phyloP scores from a whole-genome alignment of 53 echinoderm and acorn worm species.

The Patiria pectinifera region DNA sequence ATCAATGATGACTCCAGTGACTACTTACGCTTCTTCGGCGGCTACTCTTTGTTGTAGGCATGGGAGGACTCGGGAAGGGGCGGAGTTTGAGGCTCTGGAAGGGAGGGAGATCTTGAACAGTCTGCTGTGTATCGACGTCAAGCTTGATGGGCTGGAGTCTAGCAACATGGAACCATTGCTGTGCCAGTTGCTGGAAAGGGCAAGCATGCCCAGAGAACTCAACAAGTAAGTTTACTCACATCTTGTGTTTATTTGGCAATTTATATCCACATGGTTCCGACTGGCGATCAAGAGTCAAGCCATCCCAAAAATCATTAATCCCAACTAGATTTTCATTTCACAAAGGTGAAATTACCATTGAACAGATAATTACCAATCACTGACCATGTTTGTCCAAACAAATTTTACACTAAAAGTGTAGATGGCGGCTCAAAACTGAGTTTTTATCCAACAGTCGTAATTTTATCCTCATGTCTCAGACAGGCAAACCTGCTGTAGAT shows the following conservation, averaged over 20 bases:
- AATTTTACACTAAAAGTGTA: no score
- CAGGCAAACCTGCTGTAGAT: no score
- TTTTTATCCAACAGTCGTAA: no score
- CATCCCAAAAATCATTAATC: neutral
- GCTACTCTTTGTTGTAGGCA: slow-evolving; percentile 73
- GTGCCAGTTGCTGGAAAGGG: slow-evolving; percentile 88
- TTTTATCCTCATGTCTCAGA: no score
- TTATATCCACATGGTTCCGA: no score
- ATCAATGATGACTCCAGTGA: slow-evolving; percentile 93
- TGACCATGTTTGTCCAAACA: no score
- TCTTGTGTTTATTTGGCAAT: neutral
- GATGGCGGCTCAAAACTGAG: no score
- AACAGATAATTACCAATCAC: no score
- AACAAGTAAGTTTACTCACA: slow-evolving; percentile 73
- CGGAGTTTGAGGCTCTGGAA: slow-evolving; percentile 28
- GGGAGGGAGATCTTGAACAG: slow-evolving; percentile 75
- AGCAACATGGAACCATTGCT: slow-evolving; percentile 88
- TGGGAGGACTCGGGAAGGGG: slow-evolving; percentile 70
- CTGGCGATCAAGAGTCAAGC: no score
- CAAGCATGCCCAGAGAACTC: slow-evolving; percentile 82
- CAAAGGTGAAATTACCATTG: no score
- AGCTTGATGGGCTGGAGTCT: slow-evolving; percentile 85
- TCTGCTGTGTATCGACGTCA: slow-evolving; percentile 62
- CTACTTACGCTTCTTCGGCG: slow-evolving; percentile 76
- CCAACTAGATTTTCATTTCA: no score